Base-by-base conservation (phyloP, 2,888 invertebrate genomes). In the Strigamia crassipes region DNA sequence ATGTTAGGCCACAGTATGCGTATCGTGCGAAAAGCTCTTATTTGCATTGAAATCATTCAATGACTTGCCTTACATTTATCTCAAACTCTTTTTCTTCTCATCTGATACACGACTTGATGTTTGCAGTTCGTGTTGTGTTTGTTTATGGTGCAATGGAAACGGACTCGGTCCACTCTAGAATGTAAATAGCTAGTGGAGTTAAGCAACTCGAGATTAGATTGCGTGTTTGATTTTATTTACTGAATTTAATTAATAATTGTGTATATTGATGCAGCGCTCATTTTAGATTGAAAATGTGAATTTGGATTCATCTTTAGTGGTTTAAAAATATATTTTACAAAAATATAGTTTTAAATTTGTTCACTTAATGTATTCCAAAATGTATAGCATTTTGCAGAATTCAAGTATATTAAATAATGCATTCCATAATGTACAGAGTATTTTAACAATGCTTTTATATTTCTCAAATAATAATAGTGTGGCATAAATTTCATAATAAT, bases 11-110 rank as follows among this genome's bases (percentile, higher is more conserved):
- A 73, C 31, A 31, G 73, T 73, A 73, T 73, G 73, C 73, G 73
- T 73, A 73, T 73, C 73, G 73, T 73, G 31, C 2, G 73, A 73
- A 73, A 73, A 73, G 73, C 73, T 73, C 73, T 73, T 73, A 73
- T 73, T 73, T 73, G 73, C 73, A 73, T 73, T 73, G 73, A 73
- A 73, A 73, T 73, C 73, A 73, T 73, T 73, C 73, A 73, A 73
- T 73, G 73, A 27, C 73, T 56, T 73, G 73, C 73, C 27, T 73
- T 27, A 73, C 73, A 73, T 73, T 73, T 73, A 73, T 73, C 73
- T 73, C 73, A 31, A 23, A 73, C 13, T 31, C n/a, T 31, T 31
- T 27, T 31, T 13, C 73, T 73, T 73, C 31, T 31, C 73, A 73
- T 73, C 73, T 73, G 73, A 73, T 73, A 73, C 73, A 66, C 21